Evolutionary conservation across 2,113 vertebrate species (phyloP), one percentile per base, ranked within the genome.

Genomic region (Uropsilus gracilis): DNA sequence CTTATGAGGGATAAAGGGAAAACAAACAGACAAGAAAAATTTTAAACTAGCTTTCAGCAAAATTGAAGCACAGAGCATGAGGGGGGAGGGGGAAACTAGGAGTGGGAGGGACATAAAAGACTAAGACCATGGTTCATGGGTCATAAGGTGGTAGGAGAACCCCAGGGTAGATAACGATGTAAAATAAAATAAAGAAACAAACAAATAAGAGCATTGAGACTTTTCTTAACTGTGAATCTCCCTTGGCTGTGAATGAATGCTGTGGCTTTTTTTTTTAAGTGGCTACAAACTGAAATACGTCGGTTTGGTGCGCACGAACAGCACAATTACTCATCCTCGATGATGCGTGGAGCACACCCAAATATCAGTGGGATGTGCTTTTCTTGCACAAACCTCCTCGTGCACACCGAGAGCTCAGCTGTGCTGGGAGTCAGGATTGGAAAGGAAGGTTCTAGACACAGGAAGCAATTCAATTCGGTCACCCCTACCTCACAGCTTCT

Each of bases 381-480:
- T n/a, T n/a, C 64, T 50, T 71, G 3, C 24, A 22, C 5, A 55
- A 72, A 42, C 12, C 53, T 64, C 76, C 55, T 0, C 8, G 8
- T 3, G 76, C 5, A 1, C 10, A 2, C 10, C 2, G n/a, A 37
- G 78, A 7, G 16, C 61, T 0, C 17, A 20, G 53, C 81, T 24
- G 42, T 0, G 3, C 1, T 3, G 17, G 26, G 72, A 50, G 14
- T 28, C 7, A 0, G 22, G 14, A 8, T 48, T 32, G 48, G 37
- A 8, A 71, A 11, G 42, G 13, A 55, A 61, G 26, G 20, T 30
- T 55, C 44, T 3, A 5, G 28, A 37, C 42, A 64, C 63, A 24
- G 44, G 22, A 7, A 39, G 46, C 28, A 1, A 17, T 12, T 39
- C 30, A 68, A 37, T 6, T 6, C 57, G 64, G 13, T 8, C 37